Evolutionary conservation across 1,140 invertebrate genomes (phyloP).

Genomic region (Drosophila cardini): DNA sequence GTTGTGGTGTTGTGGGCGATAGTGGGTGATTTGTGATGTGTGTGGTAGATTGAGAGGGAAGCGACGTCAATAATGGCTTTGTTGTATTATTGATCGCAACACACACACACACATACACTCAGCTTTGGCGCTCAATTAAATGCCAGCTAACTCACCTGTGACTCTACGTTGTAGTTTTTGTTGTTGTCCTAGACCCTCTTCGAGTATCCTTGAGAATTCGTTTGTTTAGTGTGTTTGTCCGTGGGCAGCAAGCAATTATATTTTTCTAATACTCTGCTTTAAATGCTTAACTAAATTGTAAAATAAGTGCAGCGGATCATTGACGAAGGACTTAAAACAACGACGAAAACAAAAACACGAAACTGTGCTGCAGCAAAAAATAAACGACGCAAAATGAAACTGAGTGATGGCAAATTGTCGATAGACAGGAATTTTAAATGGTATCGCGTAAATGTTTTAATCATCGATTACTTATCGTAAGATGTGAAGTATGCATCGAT

Average conservation of each 20-base stretch:
- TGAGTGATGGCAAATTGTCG: constrained; percentile 32
- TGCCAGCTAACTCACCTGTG: constrained; percentile 42
- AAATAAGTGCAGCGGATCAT: constrained; percentile 33
- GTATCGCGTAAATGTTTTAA: too few relatives aligned
- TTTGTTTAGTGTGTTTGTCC: not conserved
- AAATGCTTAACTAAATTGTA: not conserved
- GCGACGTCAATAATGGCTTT: constrained; percentile 15
- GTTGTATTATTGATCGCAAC: constrained; percentile 54
- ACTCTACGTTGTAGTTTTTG: constrained; percentile 31
- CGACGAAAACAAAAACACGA: constrained; percentile 46
- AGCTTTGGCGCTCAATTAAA: constrained; percentile 49
- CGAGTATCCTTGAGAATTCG: constrained; percentile 42
- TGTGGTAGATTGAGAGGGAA: not conserved
- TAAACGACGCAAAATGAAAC: constrained; percentile 54
- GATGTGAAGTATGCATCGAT: too few relatives aligned
- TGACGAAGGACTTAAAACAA: constrained; percentile 37
- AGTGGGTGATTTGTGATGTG: constrained; percentile 26
- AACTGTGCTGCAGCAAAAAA: constrained; percentile 37
- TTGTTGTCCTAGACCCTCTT: constrained; percentile 35
- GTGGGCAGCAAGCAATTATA: constrained; percentile 17
- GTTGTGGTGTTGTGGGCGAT: constrained; percentile 24
- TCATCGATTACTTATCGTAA: too few relatives aligned
- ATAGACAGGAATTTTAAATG: constrained; percentile 17
- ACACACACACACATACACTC: not conserved
- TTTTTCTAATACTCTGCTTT: not conserved